A percentile compares a stretch with the other conserved stretches of the same genome.
Conservation (phyloP, 2,888 invertebrate species). For the Napeogenes sylphis region DNA sequence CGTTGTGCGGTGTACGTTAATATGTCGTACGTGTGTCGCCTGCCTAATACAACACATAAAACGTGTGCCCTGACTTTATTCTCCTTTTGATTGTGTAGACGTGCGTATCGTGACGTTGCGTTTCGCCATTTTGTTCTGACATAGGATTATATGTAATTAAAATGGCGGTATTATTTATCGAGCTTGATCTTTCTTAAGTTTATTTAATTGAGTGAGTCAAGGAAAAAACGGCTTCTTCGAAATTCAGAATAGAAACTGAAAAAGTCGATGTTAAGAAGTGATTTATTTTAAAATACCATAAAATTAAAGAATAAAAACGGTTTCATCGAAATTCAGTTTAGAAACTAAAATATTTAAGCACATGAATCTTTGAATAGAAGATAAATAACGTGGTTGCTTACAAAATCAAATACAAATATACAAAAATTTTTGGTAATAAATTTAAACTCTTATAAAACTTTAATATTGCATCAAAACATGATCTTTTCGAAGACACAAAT, state of each 20-base stretch:
- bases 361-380: too few species aligned
- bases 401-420: background rate
- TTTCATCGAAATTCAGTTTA: too few species aligned
- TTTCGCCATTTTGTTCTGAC: constrained; percentile 18
- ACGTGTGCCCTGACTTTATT: constrained; percentile 51
- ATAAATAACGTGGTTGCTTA: too few species aligned
- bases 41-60: constrained; percentile 50
- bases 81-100: constrained; percentile 66
- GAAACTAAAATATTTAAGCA: too few species aligned
- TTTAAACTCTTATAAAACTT: constrained; percentile 16
- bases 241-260: too few species aligned
- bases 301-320: too few species aligned
- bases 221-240: too few species aligned
- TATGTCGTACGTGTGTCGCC: constrained; percentile 62
- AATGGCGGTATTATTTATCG: background rate
- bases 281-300: too few species aligned
- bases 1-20: constrained; percentile 69
- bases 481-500: constrained; percentile 31
- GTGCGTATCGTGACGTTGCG: constrained; percentile 51
- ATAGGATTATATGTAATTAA: constrained; percentile 3
- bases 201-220: too few species aligned
- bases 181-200: too few species aligned
- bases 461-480: constrained; percentile 25
- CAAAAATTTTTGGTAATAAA: background rate
- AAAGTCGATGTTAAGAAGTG: too few species aligned